These are phyloP conservation scores for Cyclophora albipunctata DNA, from an alignment of 2,888 invertebrate genomes.

Conservation along the genomic window DNA sequence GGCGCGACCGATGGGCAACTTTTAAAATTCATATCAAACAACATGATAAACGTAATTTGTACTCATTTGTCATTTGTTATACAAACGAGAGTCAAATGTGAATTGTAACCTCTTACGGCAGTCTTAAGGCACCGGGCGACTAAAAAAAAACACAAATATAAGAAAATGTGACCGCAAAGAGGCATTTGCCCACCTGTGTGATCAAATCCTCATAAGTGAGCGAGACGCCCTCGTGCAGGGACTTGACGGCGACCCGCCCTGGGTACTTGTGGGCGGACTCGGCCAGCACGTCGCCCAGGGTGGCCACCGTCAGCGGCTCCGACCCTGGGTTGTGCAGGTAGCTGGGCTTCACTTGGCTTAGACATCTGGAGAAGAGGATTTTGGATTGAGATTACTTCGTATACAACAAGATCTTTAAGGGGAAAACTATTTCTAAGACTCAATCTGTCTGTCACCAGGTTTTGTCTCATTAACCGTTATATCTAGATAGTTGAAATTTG, in stretches of 20 bases:
- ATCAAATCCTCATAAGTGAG: slow-evolving; percentile 75
- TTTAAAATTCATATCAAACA: too few species aligned
- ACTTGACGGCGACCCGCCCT: slow-evolving; percentile 74
- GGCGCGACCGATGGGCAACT: too few species aligned
- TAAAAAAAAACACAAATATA: too few species aligned
- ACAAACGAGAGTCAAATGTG: too few species aligned
- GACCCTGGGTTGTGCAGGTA: slow-evolving; percentile 73
- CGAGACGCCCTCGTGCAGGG: slow-evolving; percentile 69
- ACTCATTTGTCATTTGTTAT: too few species aligned
- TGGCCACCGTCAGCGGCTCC: slow-evolving; percentile 69
- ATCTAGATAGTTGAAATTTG: too few species aligned
- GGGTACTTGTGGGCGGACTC: slow-evolving; percentile 73
- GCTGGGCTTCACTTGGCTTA: slow-evolving; percentile 29
- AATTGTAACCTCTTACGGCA: too few species aligned
- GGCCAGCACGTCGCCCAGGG: slow-evolving; percentile 77
- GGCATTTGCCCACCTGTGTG: slow-evolving; percentile 41
- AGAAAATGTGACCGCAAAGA: too few species aligned
- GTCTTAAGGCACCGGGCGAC: too few species aligned
- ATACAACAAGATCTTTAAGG: background rate
- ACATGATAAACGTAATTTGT: too few species aligned
- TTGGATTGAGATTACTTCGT: too few species aligned
- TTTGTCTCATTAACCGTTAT: background rate
- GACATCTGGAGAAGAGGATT: slow-evolving; percentile 26
- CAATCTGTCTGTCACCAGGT: background rate
- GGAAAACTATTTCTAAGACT: background rate